phyloP scores from a whole-genome alignment of 2,113 vertebrate genomes.

The Ibidorhyncha struthersii region DNA sequence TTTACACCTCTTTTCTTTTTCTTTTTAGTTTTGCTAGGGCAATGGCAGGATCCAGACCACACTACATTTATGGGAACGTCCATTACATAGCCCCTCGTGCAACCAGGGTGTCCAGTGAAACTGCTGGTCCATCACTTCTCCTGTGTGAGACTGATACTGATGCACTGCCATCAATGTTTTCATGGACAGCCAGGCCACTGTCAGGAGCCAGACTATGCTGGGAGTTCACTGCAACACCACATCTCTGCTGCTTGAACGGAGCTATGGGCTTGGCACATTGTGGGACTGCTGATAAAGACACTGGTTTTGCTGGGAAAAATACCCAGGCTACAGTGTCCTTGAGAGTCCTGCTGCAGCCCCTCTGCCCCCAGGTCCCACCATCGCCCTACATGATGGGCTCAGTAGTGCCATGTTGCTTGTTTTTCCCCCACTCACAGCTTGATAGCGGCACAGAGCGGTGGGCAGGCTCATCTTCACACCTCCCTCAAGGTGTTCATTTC shows the following conservation, averaged over 20 bases:
- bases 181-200: neutral
- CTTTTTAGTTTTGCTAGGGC: neutral
- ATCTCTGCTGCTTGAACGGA: neutral
- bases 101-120: neutral
- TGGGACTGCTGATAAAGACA: neutral
- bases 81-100: neutral
- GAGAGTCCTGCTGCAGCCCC: neutral
- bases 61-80: neutral
- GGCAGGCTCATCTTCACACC: neutral
- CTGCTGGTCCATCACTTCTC: neutral
- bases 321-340: neutral
- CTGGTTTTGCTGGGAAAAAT: neutral
- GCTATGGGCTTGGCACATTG: accelerated
- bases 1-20: neutral
- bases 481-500: neutral
- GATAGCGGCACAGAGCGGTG: accelerated
- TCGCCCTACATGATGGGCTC: accelerated
- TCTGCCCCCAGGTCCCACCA: neutral
- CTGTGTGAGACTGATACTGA: neutral
- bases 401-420: accelerated
- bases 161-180: neutral
- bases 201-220: neutral
- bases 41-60: neutral
- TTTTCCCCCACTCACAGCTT: neutral
- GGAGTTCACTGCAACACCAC: neutral